Evolutionary conservation across 2,888 invertebrate species (phyloP).

Genomic region (Syrphus vitripennis): DNA sequence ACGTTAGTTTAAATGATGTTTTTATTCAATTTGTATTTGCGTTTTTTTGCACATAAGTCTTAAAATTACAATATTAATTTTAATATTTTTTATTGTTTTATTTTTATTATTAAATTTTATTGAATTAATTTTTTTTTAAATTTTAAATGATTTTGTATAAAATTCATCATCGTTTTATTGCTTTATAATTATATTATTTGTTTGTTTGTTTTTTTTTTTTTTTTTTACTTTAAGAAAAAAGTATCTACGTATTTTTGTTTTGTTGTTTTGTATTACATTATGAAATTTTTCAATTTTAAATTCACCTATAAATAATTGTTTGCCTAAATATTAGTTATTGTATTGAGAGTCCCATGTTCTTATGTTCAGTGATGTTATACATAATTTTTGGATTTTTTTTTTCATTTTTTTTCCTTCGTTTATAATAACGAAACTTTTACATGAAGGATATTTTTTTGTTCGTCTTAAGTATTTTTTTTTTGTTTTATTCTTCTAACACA

Average conservation of each 20-base stretch:
- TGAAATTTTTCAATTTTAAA: slow-evolving; percentile 48
- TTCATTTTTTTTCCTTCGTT: neutral
- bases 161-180: slow-evolving; percentile 46
- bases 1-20: slow-evolving; percentile 5
- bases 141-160: slow-evolving; percentile 61
- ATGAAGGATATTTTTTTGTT: slow-evolving; percentile 18
- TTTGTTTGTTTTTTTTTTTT: neutral
- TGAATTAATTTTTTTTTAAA: slow-evolving; percentile 21
- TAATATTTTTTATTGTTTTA: slow-evolving; percentile 24
- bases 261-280: neutral
- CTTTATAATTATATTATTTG: slow-evolving; percentile 25
- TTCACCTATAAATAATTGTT: slow-evolving; percentile 65
- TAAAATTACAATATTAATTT: slow-evolving; percentile 40
- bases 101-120: neutral
- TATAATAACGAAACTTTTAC: neutral
- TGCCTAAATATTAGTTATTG: slow-evolving; percentile 69
- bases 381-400: slow-evolving; percentile 35
- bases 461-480: slow-evolving; percentile 30
- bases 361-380: slow-evolving; percentile 29
- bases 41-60: slow-evolving; percentile 56
- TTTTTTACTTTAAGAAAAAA: slow-evolving; percentile 53
- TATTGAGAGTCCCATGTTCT: slow-evolving; percentile 64
- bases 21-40: slow-evolving; percentile 26
- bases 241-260: slow-evolving; percentile 56
- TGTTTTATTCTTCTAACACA: neutral